Base-by-base conservation (phyloP, 2,797 vertebrate species). In the Sebastes ruberrimus region DNA sequence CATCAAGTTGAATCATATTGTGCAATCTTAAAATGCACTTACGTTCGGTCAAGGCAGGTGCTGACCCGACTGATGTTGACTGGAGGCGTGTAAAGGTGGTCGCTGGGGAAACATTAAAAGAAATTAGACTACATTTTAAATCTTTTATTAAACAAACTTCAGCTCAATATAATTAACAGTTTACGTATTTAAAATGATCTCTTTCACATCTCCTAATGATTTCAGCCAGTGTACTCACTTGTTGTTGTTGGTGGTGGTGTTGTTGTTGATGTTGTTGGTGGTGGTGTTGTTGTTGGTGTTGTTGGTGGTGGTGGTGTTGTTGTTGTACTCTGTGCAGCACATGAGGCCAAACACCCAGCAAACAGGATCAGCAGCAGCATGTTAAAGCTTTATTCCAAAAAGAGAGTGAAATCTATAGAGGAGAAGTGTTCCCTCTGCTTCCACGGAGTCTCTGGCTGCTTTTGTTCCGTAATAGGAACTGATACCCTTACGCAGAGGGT, bases 341-440 rank as follows among this genome's bases (percentile, higher is more conserved):
- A 82, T 3, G 73, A 77, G 35, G 80, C 53, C 71, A 94, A 57
- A 80, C 67, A 90, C n/a, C 71, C 87, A 38, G 84, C 42, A 4
- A 91, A 57, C 27, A 94, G 27, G 25, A 93, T 22, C 38, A 93
- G 63, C 60, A 78, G 74, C 72, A 91, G 35, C 93, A 95, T 95
- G 66, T 81, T 87, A 67, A 70, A 49, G 33, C 10, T 64, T 72
- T 25, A 27, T 7, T 59, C 27, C 66, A 27, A 8, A 38, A 27
- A 16, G 4, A 23, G 28, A 30, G 30, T 1, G 6, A 72, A 61
- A 30, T 57, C 5, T 10, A 18, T 6, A 0, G 1, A 38, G 8
- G 56, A 49, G 38, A 14, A 16, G 23, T 5, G 13, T 27, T 18
- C 5, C 22, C 27, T 38, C 35, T 60, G 60, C 42, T 76, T 33